phyloP scores from a whole-genome alignment of 2,113 vertebrate genomes.

The Piprites chloris region DNA sequence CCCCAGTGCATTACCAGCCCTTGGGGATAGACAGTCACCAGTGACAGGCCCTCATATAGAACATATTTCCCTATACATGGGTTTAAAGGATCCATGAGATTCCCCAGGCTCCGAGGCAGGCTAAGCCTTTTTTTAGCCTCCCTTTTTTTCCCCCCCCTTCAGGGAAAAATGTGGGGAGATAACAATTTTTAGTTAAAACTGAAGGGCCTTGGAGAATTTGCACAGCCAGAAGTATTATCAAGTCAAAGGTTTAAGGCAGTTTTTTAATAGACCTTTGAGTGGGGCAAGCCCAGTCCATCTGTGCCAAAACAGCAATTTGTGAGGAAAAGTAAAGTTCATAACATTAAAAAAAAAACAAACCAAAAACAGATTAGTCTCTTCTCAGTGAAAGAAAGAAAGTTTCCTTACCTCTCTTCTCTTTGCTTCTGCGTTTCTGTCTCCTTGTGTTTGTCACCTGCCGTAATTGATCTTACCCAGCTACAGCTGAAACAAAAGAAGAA shows the following conservation, averaged over 20 bases:
- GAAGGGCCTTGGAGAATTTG: neutral
- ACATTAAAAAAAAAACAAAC: neutral
- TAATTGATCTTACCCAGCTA: slow-evolving; percentile 6
- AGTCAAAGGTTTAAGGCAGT: neutral
- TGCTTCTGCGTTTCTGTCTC: neutral
- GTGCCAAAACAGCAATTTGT: neutral
- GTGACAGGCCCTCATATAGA: neutral
- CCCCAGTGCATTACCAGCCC: neutral
- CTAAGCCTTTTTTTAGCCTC: neutral
- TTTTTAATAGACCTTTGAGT: neutral
- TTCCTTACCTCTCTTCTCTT: slow-evolving; percentile 36
- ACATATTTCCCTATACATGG: neutral
- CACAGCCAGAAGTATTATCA: neutral
- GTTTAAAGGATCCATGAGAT: neutral
- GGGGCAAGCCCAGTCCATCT: neutral
- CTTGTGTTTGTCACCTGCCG: neutral
- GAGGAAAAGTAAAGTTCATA: neutral
- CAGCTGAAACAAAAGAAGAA: neutral
- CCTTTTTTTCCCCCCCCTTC: neutral
- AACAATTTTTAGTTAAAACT: neutral
- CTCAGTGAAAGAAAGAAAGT: neutral
- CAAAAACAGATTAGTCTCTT: neutral
- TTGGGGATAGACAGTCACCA: neutral
- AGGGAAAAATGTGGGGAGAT: neutral
- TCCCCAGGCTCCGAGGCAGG: neutral